phyloP scores from a whole-genome alignment of 2,888 invertebrate species.

The Clepsis dumicolana region DNA sequence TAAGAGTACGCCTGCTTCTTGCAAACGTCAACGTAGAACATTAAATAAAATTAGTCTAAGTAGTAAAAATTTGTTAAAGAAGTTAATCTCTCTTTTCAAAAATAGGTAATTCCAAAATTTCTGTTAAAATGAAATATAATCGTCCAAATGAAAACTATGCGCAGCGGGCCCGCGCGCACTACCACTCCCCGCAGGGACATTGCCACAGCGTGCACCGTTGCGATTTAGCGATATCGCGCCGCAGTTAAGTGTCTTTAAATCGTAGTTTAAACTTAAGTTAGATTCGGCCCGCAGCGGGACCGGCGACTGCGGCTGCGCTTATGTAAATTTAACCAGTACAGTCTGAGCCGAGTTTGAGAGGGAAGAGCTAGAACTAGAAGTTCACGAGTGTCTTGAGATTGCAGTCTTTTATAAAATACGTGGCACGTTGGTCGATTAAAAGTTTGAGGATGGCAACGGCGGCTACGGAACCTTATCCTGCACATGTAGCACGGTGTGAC shows the following conservation, averaged over 20 bases:
- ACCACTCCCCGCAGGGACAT: conserved; percentile 37
- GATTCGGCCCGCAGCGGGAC: conserved; percentile 46
- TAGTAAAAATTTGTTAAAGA: no score
- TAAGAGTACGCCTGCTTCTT: no score
- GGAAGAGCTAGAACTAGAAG: conserved; percentile 12
- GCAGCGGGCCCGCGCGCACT: conserved; percentile 40
- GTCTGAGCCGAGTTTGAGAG: conserved; percentile 36
- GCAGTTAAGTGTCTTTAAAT: conserved; percentile 55
- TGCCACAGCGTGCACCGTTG: conserved; percentile 49
- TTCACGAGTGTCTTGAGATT: conserved; percentile 27
- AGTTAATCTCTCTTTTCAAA: no score
- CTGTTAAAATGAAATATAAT: no score
- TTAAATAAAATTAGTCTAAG: no score
- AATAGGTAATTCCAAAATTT: no score
- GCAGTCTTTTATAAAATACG: background rate
- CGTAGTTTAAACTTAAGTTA: conserved; percentile 54
- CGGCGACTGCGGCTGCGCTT: conserved; percentile 48
- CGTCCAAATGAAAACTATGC: background rate
- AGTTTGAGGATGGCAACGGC: background rate
- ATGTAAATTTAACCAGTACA: conserved; percentile 40
- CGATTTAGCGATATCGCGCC: conserved; percentile 57
- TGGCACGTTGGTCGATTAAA: background rate
- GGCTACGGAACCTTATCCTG: no score
- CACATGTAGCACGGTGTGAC: no score
- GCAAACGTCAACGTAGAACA: no score